These are phyloP conservation scores for Margarornis squamiger DNA, from an alignment of 2,797 vertebrate genomes.

Conservation along the genomic window DNA sequence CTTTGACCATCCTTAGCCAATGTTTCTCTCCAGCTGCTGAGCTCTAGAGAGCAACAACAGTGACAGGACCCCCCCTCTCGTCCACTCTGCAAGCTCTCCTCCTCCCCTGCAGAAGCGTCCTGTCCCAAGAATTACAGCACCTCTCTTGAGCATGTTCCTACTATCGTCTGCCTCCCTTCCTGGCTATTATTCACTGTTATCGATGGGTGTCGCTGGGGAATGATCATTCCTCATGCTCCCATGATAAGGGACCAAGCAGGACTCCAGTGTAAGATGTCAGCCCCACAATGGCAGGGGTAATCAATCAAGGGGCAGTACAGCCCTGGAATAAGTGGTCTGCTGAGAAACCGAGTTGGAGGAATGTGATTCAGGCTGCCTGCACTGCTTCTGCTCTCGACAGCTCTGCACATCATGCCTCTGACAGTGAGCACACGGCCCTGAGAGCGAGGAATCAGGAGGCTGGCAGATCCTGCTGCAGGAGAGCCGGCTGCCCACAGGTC, in stretches of 20 bases:
- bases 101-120: constrained; percentile 15
- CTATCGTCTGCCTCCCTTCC: neutral
- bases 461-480: neutral
- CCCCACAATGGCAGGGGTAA: neutral
- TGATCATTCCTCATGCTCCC: constrained; percentile 11
- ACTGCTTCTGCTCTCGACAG: neutral
- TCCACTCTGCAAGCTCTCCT: neutral
- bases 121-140: constrained; percentile 44
- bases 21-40: constrained; percentile 20
- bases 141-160: constrained; percentile 1
- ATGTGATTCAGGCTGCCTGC: constrained; percentile 1
- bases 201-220: neutral
- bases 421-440: neutral
- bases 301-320: constrained; percentile 21
- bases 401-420: neutral
- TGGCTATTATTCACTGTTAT: constrained; percentile 41
- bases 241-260: constrained; percentile 1
- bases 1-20: constrained; percentile 22
- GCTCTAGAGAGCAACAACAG: constrained; percentile 9
- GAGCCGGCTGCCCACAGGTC: neutral
- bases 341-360: neutral
- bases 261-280: neutral
- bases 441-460: neutral
- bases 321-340: neutral
- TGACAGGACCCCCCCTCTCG: neutral